Evolutionary conservation across 2,113 vertebrate genomes (phyloP).

Genomic region (Pantherophis guttatus): DNA sequence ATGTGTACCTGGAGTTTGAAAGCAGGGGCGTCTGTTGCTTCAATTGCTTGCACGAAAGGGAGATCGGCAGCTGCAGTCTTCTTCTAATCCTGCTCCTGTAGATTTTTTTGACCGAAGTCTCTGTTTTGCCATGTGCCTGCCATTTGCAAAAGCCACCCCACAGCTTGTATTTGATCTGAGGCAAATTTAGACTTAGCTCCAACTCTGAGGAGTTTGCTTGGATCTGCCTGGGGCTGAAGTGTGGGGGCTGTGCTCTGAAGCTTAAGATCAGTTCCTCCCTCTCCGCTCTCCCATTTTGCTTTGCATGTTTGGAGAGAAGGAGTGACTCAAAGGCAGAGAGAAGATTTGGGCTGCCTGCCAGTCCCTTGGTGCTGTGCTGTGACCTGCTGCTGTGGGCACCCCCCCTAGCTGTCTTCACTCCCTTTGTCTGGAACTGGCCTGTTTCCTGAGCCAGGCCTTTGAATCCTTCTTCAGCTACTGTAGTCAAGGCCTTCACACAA

Average conservation of each 20-base stretch:
- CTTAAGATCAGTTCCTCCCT: neutral
- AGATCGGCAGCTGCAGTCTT: neutral
- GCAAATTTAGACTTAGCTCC: neutral
- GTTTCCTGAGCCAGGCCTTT: conserved; percentile 10
- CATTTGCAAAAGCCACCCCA: neutral
- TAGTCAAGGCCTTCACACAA: neutral
- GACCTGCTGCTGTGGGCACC: conserved; percentile 29
- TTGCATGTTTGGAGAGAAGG: neutral
- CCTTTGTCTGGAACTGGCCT: conserved; percentile 20
- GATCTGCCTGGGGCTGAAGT: neutral
- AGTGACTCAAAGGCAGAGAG: neutral
- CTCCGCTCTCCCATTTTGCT: neutral
- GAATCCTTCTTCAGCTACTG: conserved; percentile 1
- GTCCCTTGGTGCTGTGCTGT: conserved; percentile 18
- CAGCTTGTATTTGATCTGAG: neutral
- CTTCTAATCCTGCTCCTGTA: neutral
- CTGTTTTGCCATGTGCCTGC: neutral
- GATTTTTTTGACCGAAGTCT: neutral
- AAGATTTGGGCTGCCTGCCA: conserved; percentile 16
- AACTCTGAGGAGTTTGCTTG: neutral
- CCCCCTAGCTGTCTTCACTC: neutral
- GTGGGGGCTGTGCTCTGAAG: neutral
- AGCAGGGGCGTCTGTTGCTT: neutral
- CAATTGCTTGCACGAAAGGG: neutral
- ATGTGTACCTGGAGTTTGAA: neutral